Evolutionary conservation across 2,113 vertebrate species (phyloP), one percentile per base, ranked within the genome.

Genomic region (Trochalopteron elliotii): DNA sequence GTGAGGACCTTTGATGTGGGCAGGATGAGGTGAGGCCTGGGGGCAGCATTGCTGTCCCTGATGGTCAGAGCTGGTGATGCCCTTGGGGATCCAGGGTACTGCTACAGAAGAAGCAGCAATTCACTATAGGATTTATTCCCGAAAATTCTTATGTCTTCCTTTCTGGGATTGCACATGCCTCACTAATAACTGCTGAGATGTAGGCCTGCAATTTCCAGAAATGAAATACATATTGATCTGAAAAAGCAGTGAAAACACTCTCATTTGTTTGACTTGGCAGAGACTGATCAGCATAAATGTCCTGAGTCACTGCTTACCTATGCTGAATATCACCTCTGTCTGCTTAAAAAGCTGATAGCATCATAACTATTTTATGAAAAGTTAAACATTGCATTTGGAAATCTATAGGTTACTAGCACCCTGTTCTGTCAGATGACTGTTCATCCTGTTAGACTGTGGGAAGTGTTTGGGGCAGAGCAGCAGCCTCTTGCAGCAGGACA

Each of bases 181-280:
- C 44, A 27, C 65, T 69, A 91, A 85, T 81, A 87, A 95, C 70
- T 93, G 68, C 70, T 91, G 78, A 95, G 93, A 90, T 86, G 22
- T 59, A 91, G 89, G 78, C 53, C 88, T 89, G 52, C 72, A 67
- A 60, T 89, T 96, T 96, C 91, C 86, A 89, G 93, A 97, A 90
- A 95, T 53, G 78, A 93, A 93, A 93, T 89, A 76, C 52, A 65
- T 94, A 97, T 96, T 96, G 96, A 97, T 96, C 80, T 83, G 49
- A 82, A 93, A 93, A 75, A 52, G 53, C 83, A 75, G 37, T 64
- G 86, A 78, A 94, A 96, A 81, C 2, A 11, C 53, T 90, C 77
- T 83, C 88, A 83, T 96, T 96, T 94, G 49, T 95, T 97, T 89
- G 90, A 72, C 71, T 96, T 96, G 92, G 80, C 93, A 90, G 69